Percentiles rank a stretch among this genome's conserved stretches.
phyloP scores from a whole-genome alignment of 2,888 invertebrate genomes.

The Byasa hedistus region DNA sequence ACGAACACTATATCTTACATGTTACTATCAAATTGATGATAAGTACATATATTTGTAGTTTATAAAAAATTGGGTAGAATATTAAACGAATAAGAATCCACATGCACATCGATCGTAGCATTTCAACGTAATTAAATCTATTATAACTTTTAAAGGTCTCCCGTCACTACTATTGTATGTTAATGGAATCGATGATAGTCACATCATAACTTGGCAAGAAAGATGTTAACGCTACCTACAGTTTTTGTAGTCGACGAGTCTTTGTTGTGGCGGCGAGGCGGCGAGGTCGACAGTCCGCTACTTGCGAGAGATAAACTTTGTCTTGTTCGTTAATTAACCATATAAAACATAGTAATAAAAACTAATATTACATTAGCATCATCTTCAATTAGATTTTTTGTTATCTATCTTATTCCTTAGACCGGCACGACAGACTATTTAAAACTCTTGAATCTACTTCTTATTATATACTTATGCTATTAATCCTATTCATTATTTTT shows the following conservation, averaged over 20 bases:
- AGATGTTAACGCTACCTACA: conserved; percentile 21
- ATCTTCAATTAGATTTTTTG: no score
- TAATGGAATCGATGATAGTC: conserved; percentile 27
- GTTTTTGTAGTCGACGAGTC: conserved; percentile 21
- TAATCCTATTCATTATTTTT: no score
- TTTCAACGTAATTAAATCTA: neutral
- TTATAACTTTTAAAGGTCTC: conserved; percentile 18
- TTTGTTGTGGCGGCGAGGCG: conserved; percentile 23
- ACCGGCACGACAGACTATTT: no score
- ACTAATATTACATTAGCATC: no score
- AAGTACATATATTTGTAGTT: no score
- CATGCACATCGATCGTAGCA: neutral
- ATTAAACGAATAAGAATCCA: neutral
- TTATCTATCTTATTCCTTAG: no score
- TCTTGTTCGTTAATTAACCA: neutral
- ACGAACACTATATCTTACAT: no score
- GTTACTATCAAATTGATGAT: no score
- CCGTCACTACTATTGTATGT: conserved; percentile 25
- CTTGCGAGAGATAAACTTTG: conserved; percentile 6
- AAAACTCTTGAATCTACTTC: no score
- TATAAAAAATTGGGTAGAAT: no score
- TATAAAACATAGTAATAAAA: no score
- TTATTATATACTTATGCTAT: no score
- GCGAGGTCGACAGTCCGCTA: conserved; percentile 20
- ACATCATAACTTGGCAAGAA: conserved; percentile 29